Evolutionary conservation across 2,888 invertebrate genomes (phyloP), one percentile per base, ranked within the genome.

Genomic region (Stenoptilia bipunctidactyla): DNA sequence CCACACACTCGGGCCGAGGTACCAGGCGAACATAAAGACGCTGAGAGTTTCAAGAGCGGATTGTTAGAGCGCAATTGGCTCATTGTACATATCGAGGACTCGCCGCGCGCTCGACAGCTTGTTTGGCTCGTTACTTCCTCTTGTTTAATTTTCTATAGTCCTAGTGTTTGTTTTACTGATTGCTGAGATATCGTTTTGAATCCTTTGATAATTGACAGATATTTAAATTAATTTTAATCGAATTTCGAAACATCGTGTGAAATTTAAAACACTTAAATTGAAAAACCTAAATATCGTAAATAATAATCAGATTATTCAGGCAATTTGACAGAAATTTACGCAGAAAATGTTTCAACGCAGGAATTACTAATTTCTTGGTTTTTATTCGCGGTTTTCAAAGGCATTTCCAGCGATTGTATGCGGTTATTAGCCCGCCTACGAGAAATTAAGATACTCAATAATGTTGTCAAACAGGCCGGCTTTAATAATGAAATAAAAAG

Each of bases 1-100:
- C 43, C 44, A 45, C 42, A 46, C 45, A 45, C 45, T 45, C 40
- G 43, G 48, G 48, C 43, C 43, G 37, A 40, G 41, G 42, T 47
- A 47, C 46, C 20, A 20, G 20, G 20, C 20, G 20, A 20, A 50
- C 47, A 47, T 45, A 48, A 51, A 44, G 45, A 43, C 44, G 47
- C 37, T 43, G 43, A 52, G 47, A 51, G 51, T 48, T 20, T 20
- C 20, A 20, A 20, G 20, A 5, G 20, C 20, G 20, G 50, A 52
- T 61, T 66, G 59, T 65, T 66, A 58, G 61, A 56, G 53, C 53
- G 58, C 65, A 59, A 69, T 67, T 67, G 62, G 55, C 61, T 63
- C 54, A 62, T 64, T 64, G 64, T 61, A 57, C 20, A 20, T 20
- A 20, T 61, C 53, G 61, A 58, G 53, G 49, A 55, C 42, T 45